phyloP scores from a whole-genome alignment of 2,888 invertebrate species.

The Eubasilissa splendida region DNA sequence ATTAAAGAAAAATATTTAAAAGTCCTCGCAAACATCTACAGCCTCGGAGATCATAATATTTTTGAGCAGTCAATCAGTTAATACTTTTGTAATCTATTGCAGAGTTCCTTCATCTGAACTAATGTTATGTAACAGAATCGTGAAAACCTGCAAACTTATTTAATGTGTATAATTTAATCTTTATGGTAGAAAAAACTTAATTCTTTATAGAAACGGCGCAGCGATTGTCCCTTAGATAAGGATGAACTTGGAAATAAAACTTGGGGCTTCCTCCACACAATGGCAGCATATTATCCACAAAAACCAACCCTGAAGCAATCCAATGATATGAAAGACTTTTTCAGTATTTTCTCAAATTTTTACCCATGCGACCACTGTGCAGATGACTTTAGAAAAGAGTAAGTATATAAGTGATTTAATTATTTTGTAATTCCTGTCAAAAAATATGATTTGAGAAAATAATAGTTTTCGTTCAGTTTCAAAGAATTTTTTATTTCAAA shows the following conservation, averaged over 20 bases:
- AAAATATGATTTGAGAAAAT: not conserved
- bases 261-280: slow-evolving; percentile 96
- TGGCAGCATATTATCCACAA: slow-evolving; percentile 95
- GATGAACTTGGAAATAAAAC: slow-evolving; percentile 84
- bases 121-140: too few species aligned
- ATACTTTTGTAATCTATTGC: too few species aligned
- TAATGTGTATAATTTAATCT: not conserved
- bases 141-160: not conserved
- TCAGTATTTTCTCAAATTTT: slow-evolving; percentile 87
- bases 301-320: slow-evolving; percentile 82
- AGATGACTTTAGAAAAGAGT: slow-evolving; percentile 89
- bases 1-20: too few species aligned
- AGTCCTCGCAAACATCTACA: too few species aligned
- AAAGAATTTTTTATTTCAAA: too few species aligned
- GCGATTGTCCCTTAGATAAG: slow-evolving; percentile 85
- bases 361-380: slow-evolving; percentile 96
- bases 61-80: too few species aligned
- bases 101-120: too few species aligned
- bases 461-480: not conserved
- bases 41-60: too few species aligned
- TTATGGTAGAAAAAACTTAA: not conserved
- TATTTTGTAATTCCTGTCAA: not conserved
- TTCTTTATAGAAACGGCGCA: slow-evolving; percentile 56
- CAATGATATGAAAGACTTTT: slow-evolving; percentile 85
- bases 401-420: slow-evolving; percentile 64